Conservation (phyloP, 2,797 vertebrate species). For the Martes flavigula region DNA sequence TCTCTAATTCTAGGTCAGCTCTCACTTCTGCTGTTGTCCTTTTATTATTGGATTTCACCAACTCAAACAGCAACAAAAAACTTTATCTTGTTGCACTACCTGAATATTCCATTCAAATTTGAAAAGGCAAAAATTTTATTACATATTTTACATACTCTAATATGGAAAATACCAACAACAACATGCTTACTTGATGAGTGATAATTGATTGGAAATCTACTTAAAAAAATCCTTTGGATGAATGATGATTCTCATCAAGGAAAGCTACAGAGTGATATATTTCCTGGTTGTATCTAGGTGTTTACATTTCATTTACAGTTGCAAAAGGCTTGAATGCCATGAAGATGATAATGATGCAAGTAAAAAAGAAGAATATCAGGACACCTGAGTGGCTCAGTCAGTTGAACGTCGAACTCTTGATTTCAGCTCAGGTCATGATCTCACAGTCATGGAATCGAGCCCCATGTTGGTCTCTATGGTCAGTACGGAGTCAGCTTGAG, state of each 20-base stretch:
- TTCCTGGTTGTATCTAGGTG: not conserved
- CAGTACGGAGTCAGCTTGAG: not conserved
- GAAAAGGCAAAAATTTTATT: not conserved
- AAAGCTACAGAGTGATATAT: not conserved
- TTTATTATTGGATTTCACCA: not conserved
- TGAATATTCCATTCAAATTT: not conserved
- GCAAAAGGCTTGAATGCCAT: not conserved
- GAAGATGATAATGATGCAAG: not conserved
- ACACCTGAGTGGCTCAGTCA: not conserved
- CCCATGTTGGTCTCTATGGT: not conserved
- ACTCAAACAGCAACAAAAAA: not conserved
- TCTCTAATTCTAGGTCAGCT: not conserved
- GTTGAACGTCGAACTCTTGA: not conserved
- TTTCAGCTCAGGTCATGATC: not conserved
- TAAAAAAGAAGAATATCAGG: not conserved
- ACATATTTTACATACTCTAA: not conserved
- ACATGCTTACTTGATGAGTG: not conserved
- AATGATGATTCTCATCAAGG: not conserved
- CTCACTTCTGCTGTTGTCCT: not conserved
- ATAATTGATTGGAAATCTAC: not conserved
- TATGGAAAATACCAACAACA: not conserved
- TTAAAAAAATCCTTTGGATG: not conserved
- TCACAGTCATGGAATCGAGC: not conserved
- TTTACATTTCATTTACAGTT: not conserved
- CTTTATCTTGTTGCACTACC: not conserved